Evolutionary conservation across 1,140 invertebrate species (phyloP), one percentile per base, ranked within the genome.

Genomic region (Drosophila truncata): DNA sequence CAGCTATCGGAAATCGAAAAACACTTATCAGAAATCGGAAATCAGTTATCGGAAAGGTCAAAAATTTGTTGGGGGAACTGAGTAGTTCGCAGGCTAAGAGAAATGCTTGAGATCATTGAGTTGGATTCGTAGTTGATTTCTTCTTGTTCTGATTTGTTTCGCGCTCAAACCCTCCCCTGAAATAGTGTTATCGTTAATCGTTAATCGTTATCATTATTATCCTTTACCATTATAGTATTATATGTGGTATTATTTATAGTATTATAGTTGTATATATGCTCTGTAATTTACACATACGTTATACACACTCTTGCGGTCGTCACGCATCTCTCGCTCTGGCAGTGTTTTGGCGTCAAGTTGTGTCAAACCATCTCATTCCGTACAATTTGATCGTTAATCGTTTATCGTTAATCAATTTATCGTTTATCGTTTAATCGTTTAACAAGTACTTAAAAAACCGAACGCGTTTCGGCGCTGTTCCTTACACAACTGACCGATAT

Each of bases 261-360:
- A 61, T 70, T 59, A 63, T 71, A 23, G 41, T 64, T 75, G 58
- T 63, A 57, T 78, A 58, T 61, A 58, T 58, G 61, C 71, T 78
- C 65, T 79, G 52, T 69, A 85, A 78, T 82, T 85, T 82, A 82
- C 79, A 82, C 79, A 82, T 71, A 71, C 65, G 78, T 86, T 84
- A 78, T 80, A 79, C 70, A 78, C 78, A 79, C 74, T 62, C 63
- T 62, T 42, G 61, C 42, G 66, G 58, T 82, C 80, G 39, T 61
- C 41, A 49, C 71, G 74, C 73, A 64, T 82, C 69, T 80, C 73
- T 83, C 88, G 84, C 79, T 92, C 87, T 92, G 91, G 91, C 91
- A 92, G 91, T 92, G 91, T 92, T 86, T 92, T 92, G 91, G 91
- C 91, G 87, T 91, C 85, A 90, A 92, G 91, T 92, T 92, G 91